These are phyloP conservation scores for Plecturocebus donacophilus DNA, from an alignment of 2,113 vertebrate genomes.

Conservation along the genomic window DNA sequence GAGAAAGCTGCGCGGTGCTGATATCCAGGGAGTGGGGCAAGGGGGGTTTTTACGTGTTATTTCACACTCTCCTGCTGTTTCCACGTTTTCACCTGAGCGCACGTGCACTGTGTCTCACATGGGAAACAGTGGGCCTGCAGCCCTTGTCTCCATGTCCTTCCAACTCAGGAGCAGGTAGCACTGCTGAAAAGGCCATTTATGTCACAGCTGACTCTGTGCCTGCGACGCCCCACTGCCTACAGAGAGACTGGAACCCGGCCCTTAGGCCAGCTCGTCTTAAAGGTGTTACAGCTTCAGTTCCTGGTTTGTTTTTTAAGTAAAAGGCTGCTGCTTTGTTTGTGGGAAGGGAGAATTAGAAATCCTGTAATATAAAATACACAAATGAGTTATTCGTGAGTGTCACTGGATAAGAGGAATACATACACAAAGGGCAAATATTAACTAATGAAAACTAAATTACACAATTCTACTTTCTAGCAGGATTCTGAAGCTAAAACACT, in stretches of 20 bases:
- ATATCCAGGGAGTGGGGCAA: background rate
- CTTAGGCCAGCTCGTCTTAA: fast-evolving
- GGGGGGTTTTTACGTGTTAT: too few species aligned
- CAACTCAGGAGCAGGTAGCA: background rate
- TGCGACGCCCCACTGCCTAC: fast-evolving
- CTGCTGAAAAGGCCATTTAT: background rate
- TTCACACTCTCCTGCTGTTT: background rate
- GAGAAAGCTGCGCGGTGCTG: background rate
- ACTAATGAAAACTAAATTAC: background rate
- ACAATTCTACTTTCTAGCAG: background rate
- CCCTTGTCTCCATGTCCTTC: background rate
- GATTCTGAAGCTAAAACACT: background rate
- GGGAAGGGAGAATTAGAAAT: background rate
- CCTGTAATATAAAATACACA: fast-evolving
- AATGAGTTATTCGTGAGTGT: fast-evolving
- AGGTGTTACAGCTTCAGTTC: fast-evolving
- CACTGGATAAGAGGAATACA: fast-evolving
- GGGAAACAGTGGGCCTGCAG: background rate
- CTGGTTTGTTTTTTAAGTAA: background rate
- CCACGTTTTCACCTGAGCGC: fast-evolving
- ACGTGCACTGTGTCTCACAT: fast-evolving
- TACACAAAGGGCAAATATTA: background rate
- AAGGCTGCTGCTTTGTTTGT: background rate
- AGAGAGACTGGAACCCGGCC: fast-evolving
- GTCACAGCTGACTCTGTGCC: too few species aligned